Base-by-base conservation (phyloP, 1,140 invertebrate genomes). In the Diorhabda sublineata region DNA sequence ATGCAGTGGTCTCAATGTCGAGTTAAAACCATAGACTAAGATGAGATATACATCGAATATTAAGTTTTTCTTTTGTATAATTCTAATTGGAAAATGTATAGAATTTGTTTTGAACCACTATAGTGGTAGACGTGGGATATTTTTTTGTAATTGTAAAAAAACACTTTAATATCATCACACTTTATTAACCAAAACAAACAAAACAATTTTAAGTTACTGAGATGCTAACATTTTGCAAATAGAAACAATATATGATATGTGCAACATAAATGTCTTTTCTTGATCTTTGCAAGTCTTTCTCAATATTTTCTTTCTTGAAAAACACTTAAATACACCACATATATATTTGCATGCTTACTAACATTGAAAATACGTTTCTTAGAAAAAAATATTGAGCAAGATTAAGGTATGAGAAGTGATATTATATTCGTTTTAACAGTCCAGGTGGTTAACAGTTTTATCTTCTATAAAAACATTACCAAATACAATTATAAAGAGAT, bases 101-200 rank as follows among this genome's bases (percentile, higher is more conserved):
- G 26, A 26, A 26, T 26, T 26, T 26, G 26, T 26, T 26, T 26
- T 26, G 26, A 26, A 26, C 26, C 26, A 1, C 26, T 2, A 26
- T 26, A 2, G 26, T 26, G 26, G 26, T 26, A 26, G 26, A 26
- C 26, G 26, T 26, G 26, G 26, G 26, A 26, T 11, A 11, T 11
- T 26, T 26, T 26, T 26, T 26, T 26, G 26, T 26, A 26, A 2
- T 26, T 26, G 26, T 1, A 26, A 70, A 4, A 69, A 60, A 9
- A 66, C 9, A 45, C 61, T 58, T 47, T 73, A 73, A 7, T 56
- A 77, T 77, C 72, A 70, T 76, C 75, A 78, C 77, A 78, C 77
- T 78, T 78, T 78, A 78, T 78, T 78, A 76, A 77, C 69, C 75
- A 75, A 76, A 78, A 78, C 74, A 75, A 77, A 78, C 72, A 73